These are phyloP conservation scores for Plutomurus gul DNA, from an alignment of 1,140 invertebrate species.

Conservation along the genomic window DNA sequence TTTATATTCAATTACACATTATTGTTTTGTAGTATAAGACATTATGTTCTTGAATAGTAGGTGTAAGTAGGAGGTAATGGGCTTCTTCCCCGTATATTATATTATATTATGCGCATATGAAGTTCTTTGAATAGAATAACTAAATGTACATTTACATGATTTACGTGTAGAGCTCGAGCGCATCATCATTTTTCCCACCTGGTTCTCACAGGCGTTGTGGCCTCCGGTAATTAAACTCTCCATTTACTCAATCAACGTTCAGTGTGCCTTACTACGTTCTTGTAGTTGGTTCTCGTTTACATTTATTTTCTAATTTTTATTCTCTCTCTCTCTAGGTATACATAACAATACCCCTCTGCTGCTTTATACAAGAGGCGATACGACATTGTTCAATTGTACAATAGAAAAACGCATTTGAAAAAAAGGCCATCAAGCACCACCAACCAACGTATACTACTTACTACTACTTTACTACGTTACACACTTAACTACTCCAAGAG, in stretches of 20 bases:
- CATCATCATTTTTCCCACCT: constrained; percentile 28
- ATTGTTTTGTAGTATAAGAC: background rate
- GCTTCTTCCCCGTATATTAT: background rate
- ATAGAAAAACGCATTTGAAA: too few species aligned
- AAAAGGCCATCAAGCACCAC: too few species aligned
- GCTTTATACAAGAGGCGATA: too few species aligned
- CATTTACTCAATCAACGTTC: constrained; percentile 19
- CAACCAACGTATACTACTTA: too few species aligned
- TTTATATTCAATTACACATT: constrained; percentile 28
- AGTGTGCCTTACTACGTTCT: background rate
- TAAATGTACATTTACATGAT: constrained; percentile 1
- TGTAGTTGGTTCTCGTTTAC: background rate
- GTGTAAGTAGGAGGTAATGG: background rate
- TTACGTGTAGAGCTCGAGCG: constrained; percentile 11
- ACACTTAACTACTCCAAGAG: too few species aligned
- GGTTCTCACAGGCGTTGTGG: constrained; percentile 26
- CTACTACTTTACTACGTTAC: too few species aligned
- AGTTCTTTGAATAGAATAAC: background rate
- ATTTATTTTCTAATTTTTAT: too few species aligned
- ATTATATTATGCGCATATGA: background rate
- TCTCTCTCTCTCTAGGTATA: too few species aligned
- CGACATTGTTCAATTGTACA: too few species aligned
- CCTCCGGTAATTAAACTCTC: constrained; percentile 19
- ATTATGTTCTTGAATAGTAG: background rate
- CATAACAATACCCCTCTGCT: too few species aligned